Conservation (phyloP, 2,113 vertebrate species). For the Chloroceryle aenea region DNA sequence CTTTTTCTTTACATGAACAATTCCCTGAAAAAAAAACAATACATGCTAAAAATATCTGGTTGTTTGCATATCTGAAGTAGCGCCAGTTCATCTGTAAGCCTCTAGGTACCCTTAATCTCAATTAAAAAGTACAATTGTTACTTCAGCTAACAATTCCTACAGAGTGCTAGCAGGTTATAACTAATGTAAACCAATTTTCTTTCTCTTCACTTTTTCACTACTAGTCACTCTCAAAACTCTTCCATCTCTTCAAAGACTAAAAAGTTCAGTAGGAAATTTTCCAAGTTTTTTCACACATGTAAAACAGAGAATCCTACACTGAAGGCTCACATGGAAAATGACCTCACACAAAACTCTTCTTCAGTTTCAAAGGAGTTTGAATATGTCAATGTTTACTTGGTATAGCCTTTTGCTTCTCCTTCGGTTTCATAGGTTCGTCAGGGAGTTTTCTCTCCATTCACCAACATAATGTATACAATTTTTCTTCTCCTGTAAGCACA, state of each 20-base stretch:
- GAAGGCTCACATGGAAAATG: background rate
- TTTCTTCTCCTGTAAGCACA: background rate
- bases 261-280: background rate
- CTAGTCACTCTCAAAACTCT: background rate
- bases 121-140: background rate
- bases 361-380: background rate
- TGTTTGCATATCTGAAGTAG: background rate
- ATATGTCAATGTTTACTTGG: background rate
- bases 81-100: background rate
- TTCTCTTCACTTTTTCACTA: background rate
- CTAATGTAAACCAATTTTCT: background rate
- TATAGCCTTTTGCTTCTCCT: background rate
- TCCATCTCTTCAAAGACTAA: background rate
- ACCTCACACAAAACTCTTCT: rapidly evolving
- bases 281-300: no score
- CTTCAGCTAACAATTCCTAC: background rate
- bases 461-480: rapidly evolving
- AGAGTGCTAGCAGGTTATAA: background rate
- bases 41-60: background rate
- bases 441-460: background rate
- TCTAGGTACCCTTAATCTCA: background rate
- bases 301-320: background rate
- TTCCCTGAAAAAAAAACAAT: background rate
- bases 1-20: background rate
- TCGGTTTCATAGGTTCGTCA: background rate